Evolutionary conservation across 2,797 vertebrate species (phyloP).

Genomic region (Hephaestus fuliginosus): DNA sequence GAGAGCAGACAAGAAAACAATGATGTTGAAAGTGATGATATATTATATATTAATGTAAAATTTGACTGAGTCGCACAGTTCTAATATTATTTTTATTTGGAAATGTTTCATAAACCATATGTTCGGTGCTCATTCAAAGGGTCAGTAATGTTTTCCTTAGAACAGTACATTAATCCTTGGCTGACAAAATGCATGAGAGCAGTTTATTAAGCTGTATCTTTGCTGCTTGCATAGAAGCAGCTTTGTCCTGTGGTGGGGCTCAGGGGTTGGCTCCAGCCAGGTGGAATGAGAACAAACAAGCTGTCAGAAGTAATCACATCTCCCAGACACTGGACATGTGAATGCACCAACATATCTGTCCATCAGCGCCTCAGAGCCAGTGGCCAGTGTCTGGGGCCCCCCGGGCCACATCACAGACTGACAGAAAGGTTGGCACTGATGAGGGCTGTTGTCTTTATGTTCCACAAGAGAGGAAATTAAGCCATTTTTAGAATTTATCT

Average conservation of each 20-base stretch:
- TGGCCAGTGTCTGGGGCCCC: conserved; percentile 67
- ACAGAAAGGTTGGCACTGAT: conserved; percentile 58
- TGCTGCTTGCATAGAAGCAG: conserved; percentile 48
- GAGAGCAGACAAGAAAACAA: no score
- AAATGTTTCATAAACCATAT: neutral
- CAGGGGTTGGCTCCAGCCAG: conserved; percentile 77
- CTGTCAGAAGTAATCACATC: conserved; percentile 86
- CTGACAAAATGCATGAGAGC: conserved; percentile 38
- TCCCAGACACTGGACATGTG: conserved; percentile 76
- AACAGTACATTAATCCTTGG: neutral
- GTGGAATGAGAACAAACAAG: conserved; percentile 87
- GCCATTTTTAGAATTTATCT: conserved; percentile 25
- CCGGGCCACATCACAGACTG: conserved; percentile 61
- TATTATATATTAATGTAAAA: neutral
- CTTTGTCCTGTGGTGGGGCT: conserved; percentile 68
- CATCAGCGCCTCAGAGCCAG: conserved; percentile 71
- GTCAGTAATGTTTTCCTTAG: neutral
- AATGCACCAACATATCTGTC: conserved; percentile 80
- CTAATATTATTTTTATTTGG: neutral
- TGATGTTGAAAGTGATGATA: no score
- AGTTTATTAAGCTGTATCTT: conserved; percentile 61
- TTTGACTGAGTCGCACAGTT: neutral
- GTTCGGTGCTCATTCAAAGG: neutral
- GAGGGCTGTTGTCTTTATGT: conserved; percentile 63
- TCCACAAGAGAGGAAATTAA: conserved; percentile 56